Conservation (phyloP, 2,113 vertebrate species). For the Lepidothrix coronata region DNA sequence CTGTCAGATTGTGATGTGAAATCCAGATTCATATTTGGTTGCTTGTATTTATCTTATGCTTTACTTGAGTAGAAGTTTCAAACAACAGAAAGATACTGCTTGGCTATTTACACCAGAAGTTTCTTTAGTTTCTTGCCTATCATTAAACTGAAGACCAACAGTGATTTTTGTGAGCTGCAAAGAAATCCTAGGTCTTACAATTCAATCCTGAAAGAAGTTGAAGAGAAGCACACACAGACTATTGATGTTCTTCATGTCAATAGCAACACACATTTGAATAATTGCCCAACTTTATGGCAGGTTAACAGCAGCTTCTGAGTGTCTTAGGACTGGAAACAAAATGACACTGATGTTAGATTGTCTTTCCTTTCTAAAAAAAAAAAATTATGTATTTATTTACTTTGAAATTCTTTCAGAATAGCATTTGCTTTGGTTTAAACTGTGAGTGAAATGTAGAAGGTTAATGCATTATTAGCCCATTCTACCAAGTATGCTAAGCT, state of each 20-base stretch:
- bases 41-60: neutral
- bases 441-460: neutral
- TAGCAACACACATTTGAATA: fast-evolving
- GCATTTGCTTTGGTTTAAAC: neutral
- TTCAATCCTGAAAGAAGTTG: neutral
- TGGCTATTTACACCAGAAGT: neutral
- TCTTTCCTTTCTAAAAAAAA: neutral
- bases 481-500: neutral
- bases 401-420: neutral
- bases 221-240: neutral
- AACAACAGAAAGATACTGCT: neutral
- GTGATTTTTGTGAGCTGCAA: neutral
- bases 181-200: neutral
- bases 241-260: neutral
- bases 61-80: neutral
- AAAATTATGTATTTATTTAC: neutral
- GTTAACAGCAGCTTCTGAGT: neutral
- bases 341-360: neutral
- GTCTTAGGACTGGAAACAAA: neutral
- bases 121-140: neutral
- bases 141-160: neutral
- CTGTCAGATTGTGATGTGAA: neutral
- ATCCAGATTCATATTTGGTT: neutral
- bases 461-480: neutral
- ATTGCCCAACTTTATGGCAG: neutral